Base-by-base conservation (phyloP, 53 echinoderm and acorn worm species). In the Luidia sarsii region DNA sequence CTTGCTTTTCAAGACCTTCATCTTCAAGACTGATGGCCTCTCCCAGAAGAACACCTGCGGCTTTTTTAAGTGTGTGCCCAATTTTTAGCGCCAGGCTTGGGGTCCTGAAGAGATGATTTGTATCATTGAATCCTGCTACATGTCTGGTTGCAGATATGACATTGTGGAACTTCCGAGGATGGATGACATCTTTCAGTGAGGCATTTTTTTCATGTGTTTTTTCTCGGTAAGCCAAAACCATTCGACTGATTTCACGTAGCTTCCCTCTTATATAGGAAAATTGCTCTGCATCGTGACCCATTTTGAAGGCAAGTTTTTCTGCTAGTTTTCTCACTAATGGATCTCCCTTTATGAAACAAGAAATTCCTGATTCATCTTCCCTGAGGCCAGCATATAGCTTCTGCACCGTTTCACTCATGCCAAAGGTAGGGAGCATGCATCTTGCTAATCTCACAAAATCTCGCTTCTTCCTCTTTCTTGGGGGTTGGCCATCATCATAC, bases 211-310 rank as follows among this genome's bases (percentile, higher is more conserved):
- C 67, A 65, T 22, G 7, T 30, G 65, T 64, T 27, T 50, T 65
- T 24, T 64, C 32, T 31, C 86, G 64, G 31, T 77, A 85, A n/a
- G 34, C 56, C 3, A 85, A 31, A 2, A 69, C 69, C 43, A 87
- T 46, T 10, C 80, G 45, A 39, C 60, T 71, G 23, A 80, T 43
- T 61, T 80, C 80, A 33, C 87, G 41, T 13, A 87, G 50, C 63
- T 80, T 87, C 16, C 35, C 33, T 37, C 80, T 67, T 45, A 86
- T 62, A 39, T 79, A 16, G 7, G 39, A 33, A 53, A 52, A 86
- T 30, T 86, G 86, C n/a, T 86, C 86, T 64, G 50, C 43, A 56
- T 86, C 79, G 55, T 86, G 86, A 22, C 86, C 86, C 33, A 77
- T 41, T 24, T 79, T 86, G 46, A 75, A 77, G 15, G 45, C 54